Conservation (phyloP, 2,113 vertebrate genomes). For the Hydropotes inermis region DNA sequence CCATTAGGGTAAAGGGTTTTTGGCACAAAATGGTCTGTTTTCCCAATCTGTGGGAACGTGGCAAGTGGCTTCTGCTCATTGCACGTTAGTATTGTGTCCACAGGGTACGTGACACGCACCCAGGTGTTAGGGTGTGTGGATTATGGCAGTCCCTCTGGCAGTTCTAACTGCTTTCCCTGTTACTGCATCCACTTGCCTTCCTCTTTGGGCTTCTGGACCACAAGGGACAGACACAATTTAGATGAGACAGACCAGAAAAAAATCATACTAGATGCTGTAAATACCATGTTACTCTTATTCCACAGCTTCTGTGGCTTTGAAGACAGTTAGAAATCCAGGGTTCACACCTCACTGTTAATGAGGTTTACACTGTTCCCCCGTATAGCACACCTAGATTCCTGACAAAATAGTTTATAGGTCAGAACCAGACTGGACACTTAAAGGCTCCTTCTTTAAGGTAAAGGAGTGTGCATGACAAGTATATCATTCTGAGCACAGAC, state of each 20-base stretch:
- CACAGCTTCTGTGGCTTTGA: neutral
- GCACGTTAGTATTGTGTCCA: neutral
- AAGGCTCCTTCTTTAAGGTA: conserved; percentile 29
- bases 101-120: neutral
- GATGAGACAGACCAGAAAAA: neutral
- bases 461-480: neutral
- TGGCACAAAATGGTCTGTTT: neutral
- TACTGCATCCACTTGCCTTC: neutral
- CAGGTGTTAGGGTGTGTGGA: neutral
- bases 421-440: conserved; percentile 25
- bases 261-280: conserved; percentile 28
- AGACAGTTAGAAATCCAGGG: conserved; percentile 30
- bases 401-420: conserved; percentile 4
- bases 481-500: conserved; percentile 5
- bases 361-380: neutral
- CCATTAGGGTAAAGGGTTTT: neutral
- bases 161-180: neutral
- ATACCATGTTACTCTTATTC: conserved; percentile 4
- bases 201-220: neutral
- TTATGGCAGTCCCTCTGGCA: neutral
- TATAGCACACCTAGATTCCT: neutral
- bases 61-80: neutral
- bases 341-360: neutral
- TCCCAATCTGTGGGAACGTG: neutral
- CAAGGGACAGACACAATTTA: conserved; percentile 12